These are phyloP conservation scores for Nemotelus nigrinus DNA, from an alignment of 2,888 invertebrate species.

Conservation along the genomic window DNA sequence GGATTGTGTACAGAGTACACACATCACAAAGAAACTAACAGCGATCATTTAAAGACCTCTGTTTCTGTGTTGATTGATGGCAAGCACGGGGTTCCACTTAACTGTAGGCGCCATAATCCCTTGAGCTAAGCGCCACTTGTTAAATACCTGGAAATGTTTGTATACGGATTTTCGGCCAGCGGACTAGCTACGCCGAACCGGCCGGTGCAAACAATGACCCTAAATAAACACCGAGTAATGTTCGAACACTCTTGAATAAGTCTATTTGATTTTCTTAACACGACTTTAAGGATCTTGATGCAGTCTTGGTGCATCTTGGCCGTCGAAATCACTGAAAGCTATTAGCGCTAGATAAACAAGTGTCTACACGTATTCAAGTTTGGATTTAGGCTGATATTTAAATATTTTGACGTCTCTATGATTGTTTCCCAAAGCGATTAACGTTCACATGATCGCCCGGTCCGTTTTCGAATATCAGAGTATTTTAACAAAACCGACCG, in stretches of 20 bases:
- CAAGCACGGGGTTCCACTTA: constrained; percentile 41
- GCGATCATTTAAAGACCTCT: not conserved
- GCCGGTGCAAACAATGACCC: constrained; percentile 37
- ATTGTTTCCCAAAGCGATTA: constrained; percentile 43
- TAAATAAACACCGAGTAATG: constrained; percentile 22
- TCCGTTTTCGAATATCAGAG: constrained; percentile 13
- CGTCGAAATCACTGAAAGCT: constrained; percentile 30
- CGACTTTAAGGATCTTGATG: not conserved
- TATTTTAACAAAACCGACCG: not conserved
- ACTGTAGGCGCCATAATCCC: constrained; percentile 43
- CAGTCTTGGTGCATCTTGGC: not conserved
- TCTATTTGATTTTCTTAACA: not conserved
- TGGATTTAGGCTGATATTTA: constrained; percentile 22
- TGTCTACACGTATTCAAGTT: constrained; percentile 4
- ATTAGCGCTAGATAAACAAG: constrained; percentile 32
- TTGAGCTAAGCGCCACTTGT: constrained; percentile 42
- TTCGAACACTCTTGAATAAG: constrained; percentile 12
- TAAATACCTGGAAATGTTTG: constrained; percentile 44
- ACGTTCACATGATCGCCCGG: constrained; percentile 24
- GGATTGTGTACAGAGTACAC: not conserved
- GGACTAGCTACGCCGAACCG: no score
- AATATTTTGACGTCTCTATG: constrained; percentile 46
- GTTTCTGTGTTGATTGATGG: constrained; percentile 29
- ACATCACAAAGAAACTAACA: not conserved
- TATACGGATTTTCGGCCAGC: constrained; percentile 2